phyloP scores from a whole-genome alignment of 1,140 invertebrate species.

The Apis cerana region DNA sequence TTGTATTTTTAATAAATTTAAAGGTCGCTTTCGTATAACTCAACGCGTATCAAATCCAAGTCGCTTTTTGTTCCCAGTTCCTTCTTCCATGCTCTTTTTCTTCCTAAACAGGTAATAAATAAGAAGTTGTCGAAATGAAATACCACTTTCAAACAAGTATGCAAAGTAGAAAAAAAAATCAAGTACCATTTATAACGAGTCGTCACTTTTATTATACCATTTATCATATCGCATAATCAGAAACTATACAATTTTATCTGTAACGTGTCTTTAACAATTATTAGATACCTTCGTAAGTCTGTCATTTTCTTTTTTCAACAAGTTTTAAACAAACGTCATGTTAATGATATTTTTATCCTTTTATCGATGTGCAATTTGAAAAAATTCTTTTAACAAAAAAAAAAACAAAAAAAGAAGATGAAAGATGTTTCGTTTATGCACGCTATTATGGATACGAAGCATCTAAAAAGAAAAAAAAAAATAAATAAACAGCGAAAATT shows the following conservation, averaged over 20 bases:
- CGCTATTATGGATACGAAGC: too few relatives aligned
- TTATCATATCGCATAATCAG: neutral
- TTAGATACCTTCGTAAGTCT: neutral
- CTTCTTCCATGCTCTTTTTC: neutral
- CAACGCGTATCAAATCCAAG: neutral
- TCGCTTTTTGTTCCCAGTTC: neutral
- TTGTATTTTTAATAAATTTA: too few relatives aligned
- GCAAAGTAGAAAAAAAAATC: slow-evolving; percentile 1
- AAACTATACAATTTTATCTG: neutral
- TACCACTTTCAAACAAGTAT: neutral
- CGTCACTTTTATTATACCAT: neutral
- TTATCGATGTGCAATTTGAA: too few relatives aligned
- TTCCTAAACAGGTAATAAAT: neutral
- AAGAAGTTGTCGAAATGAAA: slow-evolving; percentile 8
- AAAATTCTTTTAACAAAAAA: too few relatives aligned
- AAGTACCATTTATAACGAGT: neutral
- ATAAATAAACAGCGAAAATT: too few relatives aligned
- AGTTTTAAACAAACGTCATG: too few relatives aligned
- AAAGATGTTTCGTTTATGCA: too few relatives aligned
- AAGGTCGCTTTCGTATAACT: neutral
- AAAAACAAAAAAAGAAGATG: too few relatives aligned
- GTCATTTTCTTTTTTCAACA: neutral
- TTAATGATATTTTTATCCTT: too few relatives aligned
- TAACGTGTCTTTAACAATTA: neutral
- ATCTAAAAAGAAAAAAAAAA: too few relatives aligned